Conservation (phyloP, 2,797 vertebrate genomes). For the Hemibagrus guttatus region DNA sequence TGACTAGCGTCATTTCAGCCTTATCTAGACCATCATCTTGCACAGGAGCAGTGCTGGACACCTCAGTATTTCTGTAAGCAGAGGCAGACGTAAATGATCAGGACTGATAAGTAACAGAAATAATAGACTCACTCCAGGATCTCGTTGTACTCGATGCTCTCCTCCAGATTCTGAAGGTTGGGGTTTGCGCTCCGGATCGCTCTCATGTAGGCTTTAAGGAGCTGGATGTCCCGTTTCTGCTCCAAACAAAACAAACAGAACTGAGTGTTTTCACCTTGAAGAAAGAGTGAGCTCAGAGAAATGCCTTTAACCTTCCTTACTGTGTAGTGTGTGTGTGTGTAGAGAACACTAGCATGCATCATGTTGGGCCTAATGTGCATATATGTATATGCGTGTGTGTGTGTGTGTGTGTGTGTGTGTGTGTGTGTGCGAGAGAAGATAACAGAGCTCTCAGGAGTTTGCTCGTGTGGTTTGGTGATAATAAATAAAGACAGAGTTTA, state of each 20-base stretch:
- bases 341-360: background rate
- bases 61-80: background rate
- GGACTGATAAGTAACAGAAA: background rate
- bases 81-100: background rate
- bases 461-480: background rate
- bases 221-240: constrained; percentile 96
- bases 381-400: too few relatives aligned
- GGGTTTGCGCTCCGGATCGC: constrained; percentile 97
- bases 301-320: background rate
- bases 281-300: background rate
- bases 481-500: background rate
- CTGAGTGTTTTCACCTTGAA: background rate
- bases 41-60: background rate
- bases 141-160: constrained; percentile 98
- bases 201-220: constrained; percentile 96
- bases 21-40: background rate
- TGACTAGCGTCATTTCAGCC: background rate
- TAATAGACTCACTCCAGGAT: constrained; percentile 89
- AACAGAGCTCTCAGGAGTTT: background rate
- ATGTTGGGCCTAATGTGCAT: background rate
- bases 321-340: background rate
- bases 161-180: constrained; percentile 96
- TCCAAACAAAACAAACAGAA: constrained; percentile 37
- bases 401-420: background rate
- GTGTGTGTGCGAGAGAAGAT: background rate